Conservation (phyloP, 2,797 vertebrate species). For the Anabas testudineus region DNA sequence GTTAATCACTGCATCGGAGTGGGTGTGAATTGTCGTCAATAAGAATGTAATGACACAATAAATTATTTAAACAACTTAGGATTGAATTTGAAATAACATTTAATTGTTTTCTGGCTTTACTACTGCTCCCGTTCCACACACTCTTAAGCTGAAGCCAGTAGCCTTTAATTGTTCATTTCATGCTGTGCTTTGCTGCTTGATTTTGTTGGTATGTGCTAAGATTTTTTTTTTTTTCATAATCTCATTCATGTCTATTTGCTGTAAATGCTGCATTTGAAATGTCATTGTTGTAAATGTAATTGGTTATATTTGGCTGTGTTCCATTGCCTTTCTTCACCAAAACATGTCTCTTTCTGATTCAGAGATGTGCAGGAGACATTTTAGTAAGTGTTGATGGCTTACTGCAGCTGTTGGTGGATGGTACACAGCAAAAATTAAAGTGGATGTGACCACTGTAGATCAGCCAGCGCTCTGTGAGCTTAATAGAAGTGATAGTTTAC, state of each 20-base stretch:
- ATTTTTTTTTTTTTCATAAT: conserved; percentile 13
- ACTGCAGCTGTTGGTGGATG: background rate
- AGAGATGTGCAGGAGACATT: background rate
- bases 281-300: no score
- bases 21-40: conserved; percentile 23
- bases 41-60: conserved; percentile 6
- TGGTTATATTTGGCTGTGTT: conserved; percentile 2
- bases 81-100: conserved; percentile 28
- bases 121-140: conserved; percentile 5
- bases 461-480: conserved; percentile 4
- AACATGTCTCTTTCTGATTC: conserved; percentile 9
- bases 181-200: conserved; percentile 27
- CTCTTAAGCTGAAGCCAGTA: conserved; percentile 16
- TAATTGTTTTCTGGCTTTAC: conserved; percentile 22
- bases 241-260: background rate
- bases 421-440: background rate
- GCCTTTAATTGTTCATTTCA: conserved; percentile 37
- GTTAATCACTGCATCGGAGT: conserved; percentile 32
- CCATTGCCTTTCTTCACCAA: background rate
- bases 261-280: conserved; percentile 12
- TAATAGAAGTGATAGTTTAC: background rate
- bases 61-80: conserved; percentile 24
- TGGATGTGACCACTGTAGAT: background rate
- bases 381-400: background rate
- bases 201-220: background rate